phyloP scores from a whole-genome alignment of 2,888 invertebrate genomes.

The Hipparchia sbordonii region DNA sequence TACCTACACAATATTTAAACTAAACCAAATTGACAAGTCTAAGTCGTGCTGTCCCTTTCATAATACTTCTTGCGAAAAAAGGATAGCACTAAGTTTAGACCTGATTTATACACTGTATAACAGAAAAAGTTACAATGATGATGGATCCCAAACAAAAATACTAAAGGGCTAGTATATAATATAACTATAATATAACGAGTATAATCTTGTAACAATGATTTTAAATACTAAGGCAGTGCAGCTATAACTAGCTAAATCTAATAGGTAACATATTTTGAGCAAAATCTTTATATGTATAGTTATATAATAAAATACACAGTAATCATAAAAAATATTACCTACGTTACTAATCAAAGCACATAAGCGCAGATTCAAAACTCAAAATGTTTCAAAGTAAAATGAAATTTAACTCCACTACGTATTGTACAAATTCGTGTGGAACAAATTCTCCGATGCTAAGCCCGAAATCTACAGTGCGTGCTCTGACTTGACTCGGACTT shows the following conservation, averaged over 20 bases:
- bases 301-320: background rate
- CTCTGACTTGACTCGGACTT: too few species aligned
- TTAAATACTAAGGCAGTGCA: constrained; percentile 9
- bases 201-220: background rate
- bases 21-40: too few species aligned
- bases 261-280: constrained; percentile 20
- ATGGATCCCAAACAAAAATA: background rate
- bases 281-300: background rate
- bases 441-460: background rate
- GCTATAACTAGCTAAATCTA: constrained; percentile 16
- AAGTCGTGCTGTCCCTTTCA: background rate
- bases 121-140: too few species aligned
- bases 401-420: background rate
- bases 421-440: background rate
- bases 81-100: too few species aligned
- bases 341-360: background rate
- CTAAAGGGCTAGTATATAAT: too few species aligned
- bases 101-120: too few species aligned
- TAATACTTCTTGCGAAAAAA: too few species aligned
- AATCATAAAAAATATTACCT: background rate
- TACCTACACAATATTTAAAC: too few species aligned
- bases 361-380: background rate
- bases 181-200: background rate
- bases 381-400: background rate
- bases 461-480: too few species aligned